Base-by-base conservation (phyloP, 2,797 vertebrate genomes). In the Lycodopsis pacificus region DNA sequence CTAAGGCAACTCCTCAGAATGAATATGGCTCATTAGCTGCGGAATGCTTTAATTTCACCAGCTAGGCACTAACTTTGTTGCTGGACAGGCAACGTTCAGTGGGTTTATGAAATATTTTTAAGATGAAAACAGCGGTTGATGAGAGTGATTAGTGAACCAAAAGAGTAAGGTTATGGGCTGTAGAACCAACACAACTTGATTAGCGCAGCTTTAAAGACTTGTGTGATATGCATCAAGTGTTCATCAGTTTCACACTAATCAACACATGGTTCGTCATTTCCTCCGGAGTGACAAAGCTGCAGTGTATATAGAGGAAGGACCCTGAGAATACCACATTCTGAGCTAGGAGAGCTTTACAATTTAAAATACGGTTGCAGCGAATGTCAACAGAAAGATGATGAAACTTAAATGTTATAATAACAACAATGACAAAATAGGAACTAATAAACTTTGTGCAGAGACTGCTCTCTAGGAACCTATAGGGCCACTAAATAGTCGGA, bases 291-390 rank as follows among this genome's bases (percentile, higher is more conserved):
- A 59, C 38, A 75, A 66, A 14, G 13, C 8, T 49, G 13, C n/a
- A 51, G 49, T 1, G 6, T 5, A 56, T 1, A 32, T 32, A 51
- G 11, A 22, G 9, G 38, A 57, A 51, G 48, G 44, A 64, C 68
- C 14, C 36, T 22, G 25, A 63, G n/a, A 32, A n/a, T 57, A 32
- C 11, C 19, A 42, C 62, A 7, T 34, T 38, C 12, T 51, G 42
- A 71, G 56, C 72, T 69, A 4, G 48, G n/a, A 67, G 51, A 79
- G 30, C 46, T 27, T 48, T 42, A 15, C 5, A 64, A 51, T 76
- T 76, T 73, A 44, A 64, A 68, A 80, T 65, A 13, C n/a, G 8
- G 25, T 65, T 58, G 22, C 1, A 53, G 51, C 12, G 22, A 53
- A 20, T 7, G 19, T 48, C 7, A 19, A 20, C 46, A 19, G 17